Percentiles rank a stretch among this genome's conserved stretches.
phyloP scores from a whole-genome alignment of 2,797 vertebrate genomes.

The Malurus splendens region DNA sequence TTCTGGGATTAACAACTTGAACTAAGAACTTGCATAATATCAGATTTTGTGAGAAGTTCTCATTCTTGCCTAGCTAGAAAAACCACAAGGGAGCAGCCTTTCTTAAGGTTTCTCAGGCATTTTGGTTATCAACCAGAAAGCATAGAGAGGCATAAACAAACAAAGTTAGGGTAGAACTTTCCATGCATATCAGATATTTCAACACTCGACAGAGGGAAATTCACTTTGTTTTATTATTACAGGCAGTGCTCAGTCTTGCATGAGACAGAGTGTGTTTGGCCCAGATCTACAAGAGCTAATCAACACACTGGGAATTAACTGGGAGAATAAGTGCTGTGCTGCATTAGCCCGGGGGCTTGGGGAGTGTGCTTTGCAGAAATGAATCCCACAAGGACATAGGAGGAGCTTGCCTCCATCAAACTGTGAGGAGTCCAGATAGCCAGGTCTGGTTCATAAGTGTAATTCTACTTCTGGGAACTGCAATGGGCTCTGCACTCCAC shows the following conservation, averaged over 20 bases:
- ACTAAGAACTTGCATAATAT: background rate
- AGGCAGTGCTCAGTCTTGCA: background rate
- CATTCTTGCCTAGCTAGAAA: background rate
- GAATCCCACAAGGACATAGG: background rate
- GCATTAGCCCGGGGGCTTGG: background rate
- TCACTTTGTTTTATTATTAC: background rate
- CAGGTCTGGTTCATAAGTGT: background rate
- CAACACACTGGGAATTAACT: background rate
- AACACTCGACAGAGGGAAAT: background rate
- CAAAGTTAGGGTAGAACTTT: background rate
- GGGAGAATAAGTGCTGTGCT: background rate
- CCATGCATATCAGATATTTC: background rate
- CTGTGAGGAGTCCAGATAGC: background rate
- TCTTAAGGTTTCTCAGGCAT: conserved; percentile 35
- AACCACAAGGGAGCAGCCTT: conserved; percentile 60
- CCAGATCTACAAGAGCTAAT: conserved; percentile 9
- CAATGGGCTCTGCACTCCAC: background rate
- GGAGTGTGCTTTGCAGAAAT: background rate
- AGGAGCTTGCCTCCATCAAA: background rate
- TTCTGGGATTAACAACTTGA: background rate
- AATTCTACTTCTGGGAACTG: background rate
- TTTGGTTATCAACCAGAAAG: background rate
- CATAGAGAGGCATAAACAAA: background rate
- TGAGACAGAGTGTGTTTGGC: background rate
- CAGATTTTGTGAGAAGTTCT: background rate